These are phyloP conservation scores for Pseudeuparius sepicola DNA, from an alignment of 2,888 invertebrate genomes.

Conservation along the genomic window DNA sequence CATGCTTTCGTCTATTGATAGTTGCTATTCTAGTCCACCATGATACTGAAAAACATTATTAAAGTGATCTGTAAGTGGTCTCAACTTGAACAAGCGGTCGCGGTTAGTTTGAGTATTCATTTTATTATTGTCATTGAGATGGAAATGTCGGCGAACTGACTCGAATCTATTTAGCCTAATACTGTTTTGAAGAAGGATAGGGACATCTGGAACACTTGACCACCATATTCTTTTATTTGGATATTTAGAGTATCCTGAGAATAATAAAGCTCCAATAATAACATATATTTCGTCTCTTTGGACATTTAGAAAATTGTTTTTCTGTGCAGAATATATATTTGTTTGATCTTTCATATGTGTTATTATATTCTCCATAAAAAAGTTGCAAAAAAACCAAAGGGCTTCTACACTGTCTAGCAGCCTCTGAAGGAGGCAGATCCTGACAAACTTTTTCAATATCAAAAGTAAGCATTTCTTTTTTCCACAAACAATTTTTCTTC, in stretches of 20 bases:
- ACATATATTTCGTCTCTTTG: not conserved
- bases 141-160: no score
- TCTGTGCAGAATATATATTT: not conserved
- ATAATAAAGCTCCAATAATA: slow-evolving; percentile 1
- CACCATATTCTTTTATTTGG: slow-evolving; percentile 1
- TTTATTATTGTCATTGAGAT: no score
- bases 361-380: slow-evolving; percentile 1
- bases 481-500: not conserved
- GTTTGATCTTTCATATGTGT: slow-evolving; percentile 1
- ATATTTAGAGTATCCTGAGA: slow-evolving; percentile 1
- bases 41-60: no score
- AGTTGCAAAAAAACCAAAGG: not conserved
- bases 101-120: no score
- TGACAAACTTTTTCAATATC: not conserved
- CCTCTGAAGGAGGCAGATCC: not conserved
- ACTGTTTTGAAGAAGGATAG: no score
- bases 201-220: not conserved
- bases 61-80: no score
- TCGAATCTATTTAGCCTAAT: no score
- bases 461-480: not conserved
- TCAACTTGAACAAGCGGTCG: no score
- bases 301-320: not conserved
- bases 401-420: not conserved
- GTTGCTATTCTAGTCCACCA: no score
- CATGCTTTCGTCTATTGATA: no score